Base-by-base conservation (phyloP, 2,888 invertebrate genomes). In the Vanessa cardui region DNA sequence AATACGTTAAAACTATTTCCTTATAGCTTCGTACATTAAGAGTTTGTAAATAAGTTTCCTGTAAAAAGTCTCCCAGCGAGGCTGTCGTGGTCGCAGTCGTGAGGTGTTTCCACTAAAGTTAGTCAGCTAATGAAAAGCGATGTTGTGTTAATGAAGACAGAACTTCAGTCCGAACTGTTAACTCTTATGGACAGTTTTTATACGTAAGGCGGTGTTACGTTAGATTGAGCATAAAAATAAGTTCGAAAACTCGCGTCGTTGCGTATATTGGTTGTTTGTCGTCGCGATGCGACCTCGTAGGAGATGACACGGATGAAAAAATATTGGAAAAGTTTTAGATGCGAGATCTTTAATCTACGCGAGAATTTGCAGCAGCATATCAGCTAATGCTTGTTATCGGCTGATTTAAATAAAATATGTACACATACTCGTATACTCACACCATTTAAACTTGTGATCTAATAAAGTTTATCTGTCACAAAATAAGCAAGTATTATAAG, bases 221-320 rank as follows among this genome's bases (percentile, higher is more conserved):
- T 46, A 26, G 45, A 39, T 68, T 33, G 20, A 60, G 33, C 52
- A 47, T 47, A 64, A 54, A 64, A 64, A 69, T 26, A 39, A 62
- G 9, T 56, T 50, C 80, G 76, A 81, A 83, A 89, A 85, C 79
- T 88, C 83, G 78, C 78, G 82, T 83, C 83, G 75, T 77, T 77
- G 77, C 74, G 85, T 86, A 86, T 86, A 88, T 85, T 86, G 85
- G 86, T 88, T 89, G 87, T 90, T 88, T 86, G 84, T 82, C 82
- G 80, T 83, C 82, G 82, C 83, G 85, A 86, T 83, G 83, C 82
- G 76, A 76, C 75, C 73, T 77, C 74, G 79, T 73, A 77, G 73
- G 83, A 85, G 82, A 86, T 88, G 84, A 87, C 85, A 85, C 84
- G 85, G 84, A 89, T 87, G 85, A 85, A 86, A 88, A 88, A 88